Base-by-base conservation (phyloP, 1,140 invertebrate genomes). In the Orius insidiosus region DNA sequence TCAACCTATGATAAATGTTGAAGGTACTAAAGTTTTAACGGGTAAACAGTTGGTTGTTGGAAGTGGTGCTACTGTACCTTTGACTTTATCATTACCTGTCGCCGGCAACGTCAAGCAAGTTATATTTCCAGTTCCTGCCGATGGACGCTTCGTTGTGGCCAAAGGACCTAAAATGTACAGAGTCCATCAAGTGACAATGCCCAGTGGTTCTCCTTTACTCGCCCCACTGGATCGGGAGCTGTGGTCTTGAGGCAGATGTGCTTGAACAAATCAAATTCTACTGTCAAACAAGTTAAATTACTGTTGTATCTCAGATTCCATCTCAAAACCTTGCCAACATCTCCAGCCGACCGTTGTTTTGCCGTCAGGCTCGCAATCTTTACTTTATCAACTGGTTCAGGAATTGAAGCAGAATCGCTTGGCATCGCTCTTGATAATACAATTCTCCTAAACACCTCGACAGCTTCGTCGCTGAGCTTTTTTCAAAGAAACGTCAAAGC, bases 101-200 rank as follows among this genome's bases (percentile, higher is more conserved):
- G 32, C 50, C 42, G 49, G 52, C 32, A 52, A 49, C 34, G 52
- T 56, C 9, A 55, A 54, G 45, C 55, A 56, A 51, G 54, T 56
- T 10, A 32, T 58, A 32, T 54, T 58, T 38, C 55, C 55, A 30
- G 54, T 56, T 15, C 43, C 53, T 34, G 30, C 55, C 15, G 56
- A 55, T 31, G 52, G 53, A 6, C 54, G 45, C 11, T 52, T 58
- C 34, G 53, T 58, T 40, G 54, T 58, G 45, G 48, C 48, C 1
- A 56, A 56, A 49, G 53, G 51, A 16, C 53, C 56, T 11, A 58
- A 58, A 51, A 54, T 56, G 42, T 55, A 56, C 39, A 51, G 53
- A 46, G 52, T 58, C 19, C 53, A 55, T 34, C 54, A 55, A 45
- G 53, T 55, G n/a, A 53, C 52, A 19, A 46, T 57, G 43, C 51